Evolutionary conservation across 92 coral and sea anemone species (phyloP), one percentile per base, ranked within the genome.

Genomic region (Epizoanthus rinbou): DNA sequence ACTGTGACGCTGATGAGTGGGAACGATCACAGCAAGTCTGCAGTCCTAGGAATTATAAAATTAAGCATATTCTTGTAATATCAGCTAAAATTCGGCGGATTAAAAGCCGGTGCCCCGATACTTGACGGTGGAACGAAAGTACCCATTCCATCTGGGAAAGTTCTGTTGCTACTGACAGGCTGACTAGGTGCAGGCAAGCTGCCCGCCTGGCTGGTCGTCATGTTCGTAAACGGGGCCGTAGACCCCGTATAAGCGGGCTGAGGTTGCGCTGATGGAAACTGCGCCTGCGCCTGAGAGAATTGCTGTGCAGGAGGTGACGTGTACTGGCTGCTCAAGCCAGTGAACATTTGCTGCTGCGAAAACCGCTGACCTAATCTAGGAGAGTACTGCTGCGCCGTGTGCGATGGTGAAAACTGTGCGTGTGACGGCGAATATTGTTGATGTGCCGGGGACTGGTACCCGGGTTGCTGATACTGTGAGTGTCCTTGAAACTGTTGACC

Each of bases 311-410:
- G 39, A 39, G 82, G 43, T 9, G 82, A 62, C 21, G 82, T 62
- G 71, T 78, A 78, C 58, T 78, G 82, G 23, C 71, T 78, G 82
- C 58, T 78, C 82, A 78, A 35, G 41, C 71, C 82, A 21, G 82
- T 15, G 28, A 78, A 78, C 71, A 78, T 78, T 62, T 78, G 82
- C 17, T 78, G 82, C 82, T 62, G 82, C 5, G 82, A 43, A 59
- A 78, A 78, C 58, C 35, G 82, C 82, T 39, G 82, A n/a, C 28
- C 59, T 50, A 78, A 8, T 63, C 82, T 78, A 8, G 82, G 82
- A 28, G 81, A 76, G 57, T 57, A 76, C 69, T 76, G 81, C 52
- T 76, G 81, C 35, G 70, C 22, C 35, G 81, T 59, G 69, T 62
- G 58, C 2, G 82, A 78, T 41, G 82, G 82, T 8, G 82, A 76